Conservation (phyloP, 1,140 invertebrate species). For the Apolygus lucorum region DNA sequence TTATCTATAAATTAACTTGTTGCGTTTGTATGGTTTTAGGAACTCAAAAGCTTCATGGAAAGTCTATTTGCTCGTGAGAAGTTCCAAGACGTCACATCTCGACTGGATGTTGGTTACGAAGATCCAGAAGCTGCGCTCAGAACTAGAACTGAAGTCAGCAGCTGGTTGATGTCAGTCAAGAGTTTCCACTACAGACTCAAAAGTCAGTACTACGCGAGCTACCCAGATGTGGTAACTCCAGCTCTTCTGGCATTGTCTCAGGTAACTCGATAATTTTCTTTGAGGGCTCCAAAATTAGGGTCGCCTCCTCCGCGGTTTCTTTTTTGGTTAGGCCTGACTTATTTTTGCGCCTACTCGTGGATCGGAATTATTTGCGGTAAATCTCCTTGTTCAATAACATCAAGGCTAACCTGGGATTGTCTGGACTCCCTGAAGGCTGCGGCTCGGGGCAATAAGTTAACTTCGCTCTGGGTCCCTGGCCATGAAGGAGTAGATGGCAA, state of each 20-base stretch:
- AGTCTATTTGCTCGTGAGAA: background rate
- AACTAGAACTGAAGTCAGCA: constrained; percentile 40
- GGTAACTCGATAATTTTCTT: constrained; percentile 37
- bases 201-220: constrained; percentile 46
- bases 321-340: too few relatives aligned
- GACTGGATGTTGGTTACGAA: background rate
- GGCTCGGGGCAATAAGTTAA: too few relatives aligned
- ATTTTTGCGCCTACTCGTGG: too few relatives aligned
- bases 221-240: constrained; percentile 57
- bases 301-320: too few relatives aligned
- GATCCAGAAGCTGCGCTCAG: constrained; percentile 31
- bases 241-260: constrained; percentile 50
- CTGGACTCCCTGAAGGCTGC: too few relatives aligned
- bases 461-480: too few relatives aligned
- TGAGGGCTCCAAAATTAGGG: too few relatives aligned
- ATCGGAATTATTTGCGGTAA: too few relatives aligned
- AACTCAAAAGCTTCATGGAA: constrained; percentile 12
- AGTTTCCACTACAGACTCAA: constrained; percentile 49
- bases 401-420: too few relatives aligned
- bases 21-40: background rate
- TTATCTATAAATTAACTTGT: too few relatives aligned
- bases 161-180: constrained; percentile 48
- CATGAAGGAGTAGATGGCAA: too few relatives aligned
- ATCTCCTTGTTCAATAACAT: too few relatives aligned
- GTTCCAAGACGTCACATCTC: background rate